Conservation (phyloP, 2,113 vertebrate species). For the Castor canadensis region DNA sequence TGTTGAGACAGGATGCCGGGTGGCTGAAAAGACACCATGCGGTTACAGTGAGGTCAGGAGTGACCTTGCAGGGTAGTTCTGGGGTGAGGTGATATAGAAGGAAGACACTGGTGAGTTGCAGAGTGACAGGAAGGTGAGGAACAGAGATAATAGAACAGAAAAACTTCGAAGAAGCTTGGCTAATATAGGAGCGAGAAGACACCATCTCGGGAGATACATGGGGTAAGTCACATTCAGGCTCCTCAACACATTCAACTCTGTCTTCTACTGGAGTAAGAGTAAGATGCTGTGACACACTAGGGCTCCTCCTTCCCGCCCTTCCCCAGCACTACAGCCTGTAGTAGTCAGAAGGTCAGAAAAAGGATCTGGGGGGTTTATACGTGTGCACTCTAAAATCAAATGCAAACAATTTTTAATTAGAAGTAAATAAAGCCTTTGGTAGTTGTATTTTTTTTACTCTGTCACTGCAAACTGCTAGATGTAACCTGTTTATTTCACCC, state of each 20-base stretch:
- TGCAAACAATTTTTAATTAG: neutral
- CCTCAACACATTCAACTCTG: neutral
- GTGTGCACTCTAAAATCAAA: neutral
- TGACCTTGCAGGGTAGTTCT: neutral
- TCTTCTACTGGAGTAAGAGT: too few relatives aligned
- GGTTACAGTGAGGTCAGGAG: neutral
- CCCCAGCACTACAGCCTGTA: too few relatives aligned
- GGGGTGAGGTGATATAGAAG: neutral
- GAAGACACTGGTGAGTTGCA: too few relatives aligned
- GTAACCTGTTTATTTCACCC: neutral
- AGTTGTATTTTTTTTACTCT: neutral
- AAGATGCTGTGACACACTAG: neutral
- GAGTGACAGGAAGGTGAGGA: neutral
- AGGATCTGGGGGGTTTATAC: rapidly evolving
- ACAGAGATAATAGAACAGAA: neutral
- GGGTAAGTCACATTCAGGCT: neutral
- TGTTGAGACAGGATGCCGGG: neutral
- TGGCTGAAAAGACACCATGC: neutral
- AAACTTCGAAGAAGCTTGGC: neutral
- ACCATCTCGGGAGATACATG: neutral
- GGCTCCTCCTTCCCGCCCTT: neutral
- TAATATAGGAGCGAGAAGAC: neutral
- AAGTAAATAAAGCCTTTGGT: neutral
- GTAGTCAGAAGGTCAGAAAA: neutral
- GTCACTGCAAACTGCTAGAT: neutral